Evolutionary conservation across 1,140 invertebrate species (phyloP), one percentile per base, ranked within the genome.

Genomic region (Drosophila insularis): DNA sequence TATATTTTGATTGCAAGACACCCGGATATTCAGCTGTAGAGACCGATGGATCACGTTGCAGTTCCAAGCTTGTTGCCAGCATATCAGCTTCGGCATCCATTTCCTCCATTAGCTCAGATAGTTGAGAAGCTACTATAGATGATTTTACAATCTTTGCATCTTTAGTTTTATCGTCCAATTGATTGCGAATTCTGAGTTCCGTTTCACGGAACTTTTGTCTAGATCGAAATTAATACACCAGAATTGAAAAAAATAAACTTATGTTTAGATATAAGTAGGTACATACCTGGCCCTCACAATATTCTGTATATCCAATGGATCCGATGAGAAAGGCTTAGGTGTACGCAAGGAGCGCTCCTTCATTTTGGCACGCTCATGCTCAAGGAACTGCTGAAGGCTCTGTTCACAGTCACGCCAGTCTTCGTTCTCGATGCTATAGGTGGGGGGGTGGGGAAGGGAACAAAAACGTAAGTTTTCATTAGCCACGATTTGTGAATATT

Each of bases 191-290:
- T 32, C 87, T 89, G 46, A 89, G 60, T 63, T 91, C 90, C 0
- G 90, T 90, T 58, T 91, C 90, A 1, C 90, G 90, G 78, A 91
- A 91, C 43, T 87, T 90, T 84, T 89, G 89, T 23, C 90, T 91
- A 37, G 11, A 37, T 35, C 32, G 5, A 6, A 35, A 35, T 8
- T 7, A 7, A 35, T 10, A 35, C 1, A 10, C 2, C 32, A 10
- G 10, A 3, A 40, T 11, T 37, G 8, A 40, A 32, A 11, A n/a
- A 27, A 32, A 4, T 0, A 37, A n/a, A 39, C 0, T 21, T 6
- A 14, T 27, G 27, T 3, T 32, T 11, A 32, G 13, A 21, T 14
- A 17, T 14, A 53, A 2, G 37, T 27, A 21, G 1, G 4, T 21
- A 65, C 71, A 68, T 61, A 90, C 89, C 91, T 80, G 6, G 89